Base-by-base conservation (phyloP, 2,888 invertebrate genomes). In the Synanthedon tipuliformis region DNA sequence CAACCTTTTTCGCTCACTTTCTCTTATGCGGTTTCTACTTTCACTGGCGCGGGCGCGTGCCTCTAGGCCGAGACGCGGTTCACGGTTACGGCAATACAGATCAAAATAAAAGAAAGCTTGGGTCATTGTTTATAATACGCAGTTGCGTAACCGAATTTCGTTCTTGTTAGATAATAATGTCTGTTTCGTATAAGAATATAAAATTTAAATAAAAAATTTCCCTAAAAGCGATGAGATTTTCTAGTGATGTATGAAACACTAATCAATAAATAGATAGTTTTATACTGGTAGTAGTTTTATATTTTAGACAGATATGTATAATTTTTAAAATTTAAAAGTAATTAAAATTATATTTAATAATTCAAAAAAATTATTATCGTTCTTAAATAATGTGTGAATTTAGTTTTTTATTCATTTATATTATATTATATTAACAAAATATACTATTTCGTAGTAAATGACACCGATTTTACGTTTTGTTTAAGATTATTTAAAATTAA, bases 1-100 rank as follows among this genome's bases (percentile, higher is more conserved):
- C 45, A 15, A 45, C 15, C 7, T 13, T 13, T 15, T 45, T 45
- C n/a, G 50, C 55, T 59, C 55, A 66, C 70, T 72, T 72, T 75
- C 73, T 67, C 73, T 65, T 60, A 61, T 62, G 54, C 50, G 50
- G 49, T 40, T 52, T 27, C 10, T 49, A 49, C 49, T 49, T 49
- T 49, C 49, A 49, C 49, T 49, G 16, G 45, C 45, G 45, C 23
- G 23, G 11, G 16, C 49, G 49, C 49, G 49, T 49, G 18, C 45
- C 15, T n/a, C 18, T 16, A 5, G 18, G 1, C 18, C 23, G 23
- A 49, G 49, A 10, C 49, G 11, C 12, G 23, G 18, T 49, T 15
- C 49, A 49, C 49, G 16, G 49, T 16, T 12, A 23, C 49, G 13
- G 49, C 18, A 18, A 49, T 49, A 16, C 18, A 49, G 49, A 49